Base-by-base conservation (phyloP, 2,888 invertebrate genomes). In the Tubulanus polymorphus region DNA sequence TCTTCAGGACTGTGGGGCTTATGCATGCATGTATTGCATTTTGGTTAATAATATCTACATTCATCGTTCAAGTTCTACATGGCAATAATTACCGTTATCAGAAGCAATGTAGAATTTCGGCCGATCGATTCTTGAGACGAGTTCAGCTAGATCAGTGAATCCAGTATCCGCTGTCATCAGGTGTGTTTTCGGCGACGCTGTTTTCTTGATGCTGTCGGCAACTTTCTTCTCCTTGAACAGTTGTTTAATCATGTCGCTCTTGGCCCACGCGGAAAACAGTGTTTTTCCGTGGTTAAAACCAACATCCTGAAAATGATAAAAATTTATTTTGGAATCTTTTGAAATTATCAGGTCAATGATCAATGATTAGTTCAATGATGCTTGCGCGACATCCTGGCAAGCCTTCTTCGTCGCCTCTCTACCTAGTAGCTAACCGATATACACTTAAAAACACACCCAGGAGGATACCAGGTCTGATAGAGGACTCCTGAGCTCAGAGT, bases 61-160 rank as follows among this genome's bases (percentile, higher is more conserved):
- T n/a, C n/a, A n/a, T n/a, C n/a, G n/a, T n/a, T n/a, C n/a, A n/a
- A n/a, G n/a, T n/a, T n/a, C n/a, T n/a, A n/a, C n/a, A n/a, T n/a
- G n/a, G n/a, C n/a, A n/a, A n/a, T n/a, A n/a, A n/a, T n/a, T n/a
- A n/a, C n/a, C n/a, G n/a, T n/a, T n/a, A 15, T 41, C 41, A 27
- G 48, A 48, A n/a, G 25, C 27, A 8, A 41, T 23, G 15, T 20
- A 41, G 41, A 41, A 41, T 23, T 41, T 5, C 6, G 73, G 73
- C 30, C 74, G 67, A 15, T 76, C 74, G 46, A 78, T 77, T 56
- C 73, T 70, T 5, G 75, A 76, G 25, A 78, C 75, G 47, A 76
- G 62, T 58, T 78, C 77, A n/a, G 78, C 77, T 25, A 78, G 70
- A 55, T 78, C 77, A 26, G 75, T 78, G 67, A 78, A 78, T 56